Percentiles rank a stretch among this genome's conserved stretches.
Conservation (phyloP, 2,888 invertebrate species). For the Parnassius mnemosyne region DNA sequence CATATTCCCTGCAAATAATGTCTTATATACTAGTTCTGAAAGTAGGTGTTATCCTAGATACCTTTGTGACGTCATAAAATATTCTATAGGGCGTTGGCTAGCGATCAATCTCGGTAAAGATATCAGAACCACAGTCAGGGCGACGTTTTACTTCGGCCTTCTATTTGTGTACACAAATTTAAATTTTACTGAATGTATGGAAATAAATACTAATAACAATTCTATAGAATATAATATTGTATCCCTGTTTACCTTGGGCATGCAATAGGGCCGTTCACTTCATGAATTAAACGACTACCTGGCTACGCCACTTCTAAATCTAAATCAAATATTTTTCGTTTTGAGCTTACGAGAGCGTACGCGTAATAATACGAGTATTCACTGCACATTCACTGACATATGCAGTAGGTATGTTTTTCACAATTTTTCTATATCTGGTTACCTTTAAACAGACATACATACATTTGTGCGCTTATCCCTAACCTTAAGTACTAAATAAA, state of each 20-base stretch:
- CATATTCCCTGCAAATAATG: constrained; percentile 45
- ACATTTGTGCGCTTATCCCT: too few species aligned
- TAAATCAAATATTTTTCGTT: too few species aligned
- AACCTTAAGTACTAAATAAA: too few species aligned
- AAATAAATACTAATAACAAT: constrained; percentile 10
- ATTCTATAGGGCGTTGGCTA: constrained; percentile 36
- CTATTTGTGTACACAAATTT: constrained; percentile 6
- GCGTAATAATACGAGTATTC: too few species aligned
- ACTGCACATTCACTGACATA: too few species aligned
- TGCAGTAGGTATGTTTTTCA: too few species aligned
- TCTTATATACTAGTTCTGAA: constrained; percentile 65
- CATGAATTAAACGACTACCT: constrained; percentile 27
- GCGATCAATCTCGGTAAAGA: constrained; percentile 36
- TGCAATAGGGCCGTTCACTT: constrained; percentile 63
- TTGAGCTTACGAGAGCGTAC: too few species aligned
- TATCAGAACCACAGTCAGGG: constrained; percentile 29
- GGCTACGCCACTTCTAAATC: background rate
- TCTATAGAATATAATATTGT: constrained; percentile 26
- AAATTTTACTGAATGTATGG: constrained; percentile 9
- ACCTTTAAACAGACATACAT: too few species aligned
- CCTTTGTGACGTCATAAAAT: constrained; percentile 48
- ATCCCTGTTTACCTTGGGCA: constrained; percentile 68
- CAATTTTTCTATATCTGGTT: too few species aligned
- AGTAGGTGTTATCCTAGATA: constrained; percentile 67
- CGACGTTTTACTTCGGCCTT: constrained; percentile 17